A percentile compares a stretch with the other conserved stretches of the same genome.
phyloP scores from a whole-genome alignment of 2,888 invertebrate species.

The Alloscopus bannaensis region DNA sequence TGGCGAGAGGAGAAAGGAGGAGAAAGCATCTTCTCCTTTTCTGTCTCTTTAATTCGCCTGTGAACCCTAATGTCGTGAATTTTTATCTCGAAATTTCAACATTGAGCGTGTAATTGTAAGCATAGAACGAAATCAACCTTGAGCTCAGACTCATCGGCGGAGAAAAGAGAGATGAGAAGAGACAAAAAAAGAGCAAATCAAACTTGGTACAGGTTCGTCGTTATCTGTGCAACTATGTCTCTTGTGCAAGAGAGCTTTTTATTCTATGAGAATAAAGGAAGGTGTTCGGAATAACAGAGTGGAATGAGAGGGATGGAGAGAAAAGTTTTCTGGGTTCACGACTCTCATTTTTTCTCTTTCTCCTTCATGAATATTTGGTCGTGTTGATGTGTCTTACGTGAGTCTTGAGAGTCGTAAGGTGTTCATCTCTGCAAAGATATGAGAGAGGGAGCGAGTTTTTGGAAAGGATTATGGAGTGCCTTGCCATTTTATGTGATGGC shows the following conservation, averaged over 20 bases:
- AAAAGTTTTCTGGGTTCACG: constrained; percentile 50
- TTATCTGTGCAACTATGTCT: too few relatives aligned
- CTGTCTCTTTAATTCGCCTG: background rate
- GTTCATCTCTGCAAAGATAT: background rate
- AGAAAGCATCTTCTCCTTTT: constrained; percentile 14
- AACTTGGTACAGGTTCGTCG: too few relatives aligned
- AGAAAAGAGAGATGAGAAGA: too few relatives aligned
- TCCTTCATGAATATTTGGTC: constrained; percentile 57
- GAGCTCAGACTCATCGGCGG: too few relatives aligned
- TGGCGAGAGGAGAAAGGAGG: too few relatives aligned
- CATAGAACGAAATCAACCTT: too few relatives aligned
- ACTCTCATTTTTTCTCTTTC: constrained; percentile 22
- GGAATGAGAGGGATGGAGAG: constrained; percentile 51
- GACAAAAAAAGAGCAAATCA: constrained; percentile 28
- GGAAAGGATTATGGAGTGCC: constrained; percentile 1
- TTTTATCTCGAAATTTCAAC: constrained; percentile 20
- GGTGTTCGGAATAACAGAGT: too few relatives aligned
- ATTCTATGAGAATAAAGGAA: too few relatives aligned
- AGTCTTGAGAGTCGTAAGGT: background rate
- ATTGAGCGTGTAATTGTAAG: constrained; percentile 19
- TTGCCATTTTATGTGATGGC: constrained; percentile 51
- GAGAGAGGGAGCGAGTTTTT: too few relatives aligned
- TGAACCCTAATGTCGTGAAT: constrained; percentile 3
- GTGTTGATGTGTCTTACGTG: constrained; percentile 36
- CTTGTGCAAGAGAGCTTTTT: too few relatives aligned